A percentile compares a stretch with the other conserved stretches of the same genome.
Evolutionary conservation across 2,888 invertebrate species (phyloP).

Genomic region (Lasioglossum pauxillum): DNA sequence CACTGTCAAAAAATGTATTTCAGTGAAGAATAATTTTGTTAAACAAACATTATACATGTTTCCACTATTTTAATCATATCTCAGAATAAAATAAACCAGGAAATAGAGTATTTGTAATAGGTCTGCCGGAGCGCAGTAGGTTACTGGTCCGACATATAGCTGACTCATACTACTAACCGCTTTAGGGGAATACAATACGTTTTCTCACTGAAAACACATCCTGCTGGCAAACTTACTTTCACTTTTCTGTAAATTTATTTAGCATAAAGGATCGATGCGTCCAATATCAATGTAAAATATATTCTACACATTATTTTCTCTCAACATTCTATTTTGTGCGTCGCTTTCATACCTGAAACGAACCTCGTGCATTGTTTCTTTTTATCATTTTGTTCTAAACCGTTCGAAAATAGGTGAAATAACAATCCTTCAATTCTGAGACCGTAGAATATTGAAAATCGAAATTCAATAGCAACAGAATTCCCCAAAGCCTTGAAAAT

Average conservation of each 20-base stretch:
- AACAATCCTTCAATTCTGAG: neutral
- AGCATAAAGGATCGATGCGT: neutral
- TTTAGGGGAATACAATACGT: neutral
- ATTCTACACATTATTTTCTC: neutral
- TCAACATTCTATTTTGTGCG: neutral
- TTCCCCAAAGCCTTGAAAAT: neutral
- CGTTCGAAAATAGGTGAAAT: neutral
- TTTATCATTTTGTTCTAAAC: neutral
- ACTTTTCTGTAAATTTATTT: neutral
- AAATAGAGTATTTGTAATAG: neutral
- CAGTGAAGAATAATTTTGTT: neutral
- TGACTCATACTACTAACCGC: constrained; percentile 15
- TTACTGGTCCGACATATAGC: neutral
- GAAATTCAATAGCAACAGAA: neutral
- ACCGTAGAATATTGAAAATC: neutral
- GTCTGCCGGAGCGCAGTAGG: neutral
- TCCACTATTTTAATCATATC: neutral
- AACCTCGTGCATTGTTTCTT: neutral
- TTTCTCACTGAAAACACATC: no score
- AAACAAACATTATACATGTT: neutral
- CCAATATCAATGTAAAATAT: neutral
- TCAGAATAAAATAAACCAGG: neutral
- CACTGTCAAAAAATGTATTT: neutral
- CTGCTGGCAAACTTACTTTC: neutral
- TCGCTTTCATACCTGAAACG: neutral